phyloP scores from a whole-genome alignment of 2,888 invertebrate genomes.

The Apocheima hispidaria region DNA sequence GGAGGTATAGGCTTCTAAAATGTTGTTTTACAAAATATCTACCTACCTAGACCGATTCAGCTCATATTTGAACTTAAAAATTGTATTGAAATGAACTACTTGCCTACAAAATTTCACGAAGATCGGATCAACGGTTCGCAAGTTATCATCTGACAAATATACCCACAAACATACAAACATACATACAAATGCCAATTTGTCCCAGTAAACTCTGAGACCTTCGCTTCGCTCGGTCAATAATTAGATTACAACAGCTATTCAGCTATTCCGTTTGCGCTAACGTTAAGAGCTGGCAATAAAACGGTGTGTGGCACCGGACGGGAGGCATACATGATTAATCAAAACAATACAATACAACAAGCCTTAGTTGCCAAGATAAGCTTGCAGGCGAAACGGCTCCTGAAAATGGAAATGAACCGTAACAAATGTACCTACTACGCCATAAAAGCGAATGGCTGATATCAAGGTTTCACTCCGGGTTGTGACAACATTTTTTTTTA shows the following conservation, averaged over 20 bases:
- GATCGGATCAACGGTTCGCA: no score
- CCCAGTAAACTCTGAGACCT: no score
- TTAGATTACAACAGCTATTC: background rate
- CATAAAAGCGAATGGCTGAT: conserved; percentile 59
- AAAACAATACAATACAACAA: background rate
- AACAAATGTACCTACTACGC: conserved; percentile 53
- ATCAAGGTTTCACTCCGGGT: conserved; percentile 47
- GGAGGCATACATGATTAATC: background rate
- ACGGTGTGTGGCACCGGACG: conserved; percentile 1
- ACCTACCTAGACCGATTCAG: no score
- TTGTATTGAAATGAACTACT: no score
- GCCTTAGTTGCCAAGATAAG: conserved; percentile 44
- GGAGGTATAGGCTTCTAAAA: no score
- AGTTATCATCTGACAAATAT: no score
- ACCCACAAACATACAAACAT: no score
- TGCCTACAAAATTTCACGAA: no score
- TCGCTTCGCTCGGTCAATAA: no score
- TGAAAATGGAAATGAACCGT: conserved; percentile 55
- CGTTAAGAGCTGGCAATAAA: conserved; percentile 10
- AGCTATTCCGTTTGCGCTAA: background rate
- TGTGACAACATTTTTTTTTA: conserved; percentile 44
- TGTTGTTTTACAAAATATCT: no score
- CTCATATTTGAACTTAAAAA: no score
- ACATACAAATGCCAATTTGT: no score
- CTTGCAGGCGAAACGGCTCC: conserved; percentile 46